These are phyloP conservation scores for Pachyramphus minor DNA, from an alignment of 2,113 vertebrate genomes.

Conservation along the genomic window DNA sequence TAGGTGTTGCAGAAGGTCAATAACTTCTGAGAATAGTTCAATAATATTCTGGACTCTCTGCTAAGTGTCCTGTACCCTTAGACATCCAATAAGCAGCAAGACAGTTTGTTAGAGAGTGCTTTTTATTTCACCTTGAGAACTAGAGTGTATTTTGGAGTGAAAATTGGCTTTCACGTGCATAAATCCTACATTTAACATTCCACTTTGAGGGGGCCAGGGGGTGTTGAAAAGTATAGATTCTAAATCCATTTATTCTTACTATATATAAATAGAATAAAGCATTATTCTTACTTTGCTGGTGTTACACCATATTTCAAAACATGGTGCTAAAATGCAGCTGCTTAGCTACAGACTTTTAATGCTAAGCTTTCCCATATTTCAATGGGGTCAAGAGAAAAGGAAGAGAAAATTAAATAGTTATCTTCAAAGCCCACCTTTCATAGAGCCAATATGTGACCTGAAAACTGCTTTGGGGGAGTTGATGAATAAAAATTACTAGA, in stretches of 20 bases:
- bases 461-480: not conserved
- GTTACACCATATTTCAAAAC: not conserved
- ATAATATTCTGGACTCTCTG: not conserved
- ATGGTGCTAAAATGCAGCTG: not conserved
- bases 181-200: not conserved
- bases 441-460: not conserved
- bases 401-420: slow-evolving; percentile 28
- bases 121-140: not conserved
- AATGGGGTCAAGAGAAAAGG: not conserved
- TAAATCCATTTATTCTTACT: not conserved
- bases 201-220: not conserved
- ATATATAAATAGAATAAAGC: too few species aligned
- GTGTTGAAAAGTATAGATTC: not conserved
- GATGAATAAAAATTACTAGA: not conserved
- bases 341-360: not conserved
- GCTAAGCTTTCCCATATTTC: not conserved
- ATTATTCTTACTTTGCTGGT: not conserved
- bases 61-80: not conserved
- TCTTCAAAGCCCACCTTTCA: slow-evolving; percentile 56
- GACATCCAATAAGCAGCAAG: not conserved
- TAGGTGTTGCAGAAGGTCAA: not conserved
- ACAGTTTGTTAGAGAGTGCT: not conserved
- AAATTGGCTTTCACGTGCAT: not conserved
- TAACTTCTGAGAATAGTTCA: not conserved
- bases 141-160: not conserved